phyloP scores from a whole-genome alignment of 2,113 vertebrate genomes.

The rat (Rattus norvegicus) region GRCr8 NC_086020.1:243366501-243367000 shows the following conservation, averaged over 20 bases:
- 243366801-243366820: not conserved
- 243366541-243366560: conserved; percentile 3
- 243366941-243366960: not conserved
- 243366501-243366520: not conserved
- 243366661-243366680: not conserved
- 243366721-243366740: not conserved
- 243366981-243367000: not conserved
- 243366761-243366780: not conserved
- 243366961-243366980: not conserved
- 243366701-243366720: not conserved
- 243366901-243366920: not conserved
- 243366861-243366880: not conserved
- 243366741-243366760: not conserved
- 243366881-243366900: not conserved
- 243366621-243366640: not conserved
- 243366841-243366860: not conserved
- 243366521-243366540: not conserved
- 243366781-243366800: not conserved
- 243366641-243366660: not conserved
- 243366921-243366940: not conserved
- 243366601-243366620: not conserved
- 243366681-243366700: not conserved
- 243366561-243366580: not conserved
- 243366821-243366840: not conserved
- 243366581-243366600: not conserved